Conservation (phyloP, 1,140 invertebrate species). For the Calliphora vicina region DNA sequence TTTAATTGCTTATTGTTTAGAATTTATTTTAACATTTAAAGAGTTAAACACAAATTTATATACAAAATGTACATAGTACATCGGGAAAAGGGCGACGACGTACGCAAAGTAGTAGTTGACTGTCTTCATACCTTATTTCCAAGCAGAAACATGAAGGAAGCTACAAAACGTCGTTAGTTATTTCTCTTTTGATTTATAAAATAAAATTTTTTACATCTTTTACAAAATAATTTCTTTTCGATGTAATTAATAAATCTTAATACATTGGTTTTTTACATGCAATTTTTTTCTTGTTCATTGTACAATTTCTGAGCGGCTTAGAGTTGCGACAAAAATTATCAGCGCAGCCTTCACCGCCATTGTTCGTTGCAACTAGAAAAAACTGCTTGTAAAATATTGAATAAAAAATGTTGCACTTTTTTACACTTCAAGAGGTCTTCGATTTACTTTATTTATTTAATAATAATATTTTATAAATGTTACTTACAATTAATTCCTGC, state of each 20-base stretch:
- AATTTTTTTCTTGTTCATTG: background rate
- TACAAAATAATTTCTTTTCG: background rate
- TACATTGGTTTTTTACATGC: background rate
- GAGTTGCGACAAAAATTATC: background rate
- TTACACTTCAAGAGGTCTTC: background rate
- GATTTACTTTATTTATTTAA: background rate
- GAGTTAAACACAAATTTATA: background rate
- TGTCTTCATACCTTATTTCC: background rate
- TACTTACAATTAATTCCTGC: background rate
- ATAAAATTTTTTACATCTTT: background rate
- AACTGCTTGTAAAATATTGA: background rate
- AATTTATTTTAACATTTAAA: background rate
- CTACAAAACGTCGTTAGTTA: background rate
- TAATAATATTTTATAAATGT: background rate
- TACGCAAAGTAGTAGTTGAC: background rate
- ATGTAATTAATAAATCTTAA: background rate
- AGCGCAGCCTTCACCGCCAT: slow-evolving; percentile 7
- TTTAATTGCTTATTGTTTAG: background rate
- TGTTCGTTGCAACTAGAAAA: background rate
- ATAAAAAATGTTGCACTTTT: background rate
- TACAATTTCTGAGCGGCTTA: background rate
- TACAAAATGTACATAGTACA: background rate
- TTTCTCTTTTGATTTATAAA: background rate
- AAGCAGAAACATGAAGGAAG: background rate
- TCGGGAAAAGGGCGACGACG: slow-evolving; percentile 2